Conservation (phyloP, 2,797 vertebrate genomes). For the Hydrocynus forskahlii region DNA sequence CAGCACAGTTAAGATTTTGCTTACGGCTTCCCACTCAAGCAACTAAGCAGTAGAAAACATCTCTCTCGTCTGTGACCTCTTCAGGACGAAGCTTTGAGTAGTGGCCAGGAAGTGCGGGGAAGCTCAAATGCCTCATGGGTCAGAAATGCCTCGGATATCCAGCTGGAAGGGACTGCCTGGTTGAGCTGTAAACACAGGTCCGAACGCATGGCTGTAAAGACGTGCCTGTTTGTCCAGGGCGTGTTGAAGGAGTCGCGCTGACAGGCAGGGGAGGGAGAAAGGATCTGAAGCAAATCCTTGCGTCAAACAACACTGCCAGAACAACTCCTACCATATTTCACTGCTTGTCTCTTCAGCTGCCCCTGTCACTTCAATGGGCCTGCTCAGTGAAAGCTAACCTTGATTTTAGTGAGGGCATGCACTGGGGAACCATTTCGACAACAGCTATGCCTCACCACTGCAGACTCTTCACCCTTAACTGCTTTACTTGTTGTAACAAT, state of each 20-base stretch:
- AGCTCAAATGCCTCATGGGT: constrained; percentile 3
- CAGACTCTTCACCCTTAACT: constrained; percentile 16
- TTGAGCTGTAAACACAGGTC: not conserved
- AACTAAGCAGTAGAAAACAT: constrained; percentile 31
- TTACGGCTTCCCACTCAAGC: constrained; percentile 6
- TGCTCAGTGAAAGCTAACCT: constrained; percentile 69
- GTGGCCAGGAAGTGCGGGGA: not conserved
- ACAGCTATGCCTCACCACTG: constrained; percentile 9
- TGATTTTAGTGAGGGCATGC: constrained; percentile 44
- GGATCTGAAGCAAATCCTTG: constrained; percentile 66
- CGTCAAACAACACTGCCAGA: constrained; percentile 70
- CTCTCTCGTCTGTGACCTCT: constrained; percentile 11
- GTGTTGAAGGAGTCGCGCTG: constrained; percentile 28
- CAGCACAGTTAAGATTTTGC: constrained; percentile 43
- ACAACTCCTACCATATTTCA: constrained; percentile 70
- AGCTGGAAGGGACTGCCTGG: constrained; percentile 9
- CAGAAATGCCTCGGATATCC: constrained; percentile 2
- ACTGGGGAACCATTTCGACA: constrained; percentile 37
- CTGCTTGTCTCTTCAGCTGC: constrained; percentile 77
- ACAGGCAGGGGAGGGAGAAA: constrained; percentile 51
- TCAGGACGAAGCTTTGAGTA: not conserved
- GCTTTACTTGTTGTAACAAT: not conserved
- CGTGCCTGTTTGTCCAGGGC: constrained; percentile 30
- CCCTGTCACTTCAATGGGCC: constrained; percentile 81
- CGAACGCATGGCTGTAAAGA: not conserved